Conservation (phyloP, 2,113 vertebrate species). For the Urocynchramus pylzowi region DNA sequence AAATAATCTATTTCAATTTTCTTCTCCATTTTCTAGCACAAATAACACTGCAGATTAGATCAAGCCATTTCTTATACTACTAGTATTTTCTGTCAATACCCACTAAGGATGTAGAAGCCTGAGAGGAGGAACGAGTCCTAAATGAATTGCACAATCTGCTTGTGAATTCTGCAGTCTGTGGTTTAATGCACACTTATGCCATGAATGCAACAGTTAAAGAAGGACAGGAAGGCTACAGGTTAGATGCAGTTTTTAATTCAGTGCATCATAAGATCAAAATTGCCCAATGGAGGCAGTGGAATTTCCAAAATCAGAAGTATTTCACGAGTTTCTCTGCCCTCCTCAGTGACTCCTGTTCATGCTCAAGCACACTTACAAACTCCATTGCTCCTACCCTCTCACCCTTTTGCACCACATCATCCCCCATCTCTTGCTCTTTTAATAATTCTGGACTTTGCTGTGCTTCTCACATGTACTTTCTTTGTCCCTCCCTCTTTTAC, state of each 20-base stretch:
- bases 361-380: background rate
- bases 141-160: background rate
- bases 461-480: background rate
- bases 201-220: conserved; percentile 5
- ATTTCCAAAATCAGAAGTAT: background rate
- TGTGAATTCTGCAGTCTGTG: conserved; percentile 8
- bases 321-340: background rate
- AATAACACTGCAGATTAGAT: conserved; percentile 48
- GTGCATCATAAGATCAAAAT: background rate
- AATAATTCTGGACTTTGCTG: background rate
- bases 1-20: conserved; percentile 9
- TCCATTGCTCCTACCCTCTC: background rate
- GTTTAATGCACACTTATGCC: conserved; percentile 47
- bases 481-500: background rate
- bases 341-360: background rate
- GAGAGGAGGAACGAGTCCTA: background rate
- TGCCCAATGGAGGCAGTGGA: background rate
- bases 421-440: background rate
- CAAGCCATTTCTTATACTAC: conserved; percentile 60
- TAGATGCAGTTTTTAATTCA: background rate
- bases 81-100: conserved; percentile 24
- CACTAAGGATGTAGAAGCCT: conserved; percentile 8
- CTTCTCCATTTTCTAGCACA: conserved; percentile 31
- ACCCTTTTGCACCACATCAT: background rate
- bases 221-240: background rate